Percentiles rank a stretch among this genome's conserved stretches.
phyloP scores from a whole-genome alignment of 2,888 invertebrate species.

The Hypsopygia costalis region DNA sequence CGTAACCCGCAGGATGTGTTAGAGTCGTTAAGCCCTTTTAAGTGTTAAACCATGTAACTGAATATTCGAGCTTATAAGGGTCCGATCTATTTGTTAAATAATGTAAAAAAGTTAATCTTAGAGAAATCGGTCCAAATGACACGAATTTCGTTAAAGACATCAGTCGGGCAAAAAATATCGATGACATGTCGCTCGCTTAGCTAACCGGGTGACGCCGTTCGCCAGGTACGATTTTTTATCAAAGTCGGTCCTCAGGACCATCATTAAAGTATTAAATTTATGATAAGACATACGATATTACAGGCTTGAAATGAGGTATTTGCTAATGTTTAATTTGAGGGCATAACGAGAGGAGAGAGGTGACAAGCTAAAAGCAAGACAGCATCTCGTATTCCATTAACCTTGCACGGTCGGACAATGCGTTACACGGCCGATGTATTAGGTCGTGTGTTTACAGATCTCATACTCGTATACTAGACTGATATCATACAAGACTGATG shows the following conservation, averaged over 20 bases:
- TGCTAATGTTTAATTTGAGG: slow-evolving; percentile 23
- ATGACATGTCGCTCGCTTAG: slow-evolving; percentile 64
- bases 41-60: slow-evolving; percentile 81
- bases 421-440: slow-evolving; percentile 6
- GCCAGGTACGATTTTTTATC: slow-evolving; percentile 62
- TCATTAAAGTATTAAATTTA: slow-evolving; percentile 76
- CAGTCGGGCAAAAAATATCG: slow-evolving; percentile 71
- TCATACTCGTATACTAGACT: too few species aligned
- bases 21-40: slow-evolving; percentile 81
- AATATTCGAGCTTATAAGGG: slow-evolving; percentile 77
- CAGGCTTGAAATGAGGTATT: slow-evolving; percentile 28
- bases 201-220: slow-evolving; percentile 55
- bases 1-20: slow-evolving; percentile 81
- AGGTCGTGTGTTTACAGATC: slow-evolving; percentile 6
- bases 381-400: slow-evolving; percentile 2
- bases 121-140: slow-evolving; percentile 77
- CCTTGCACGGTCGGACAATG: slow-evolving; percentile 7
- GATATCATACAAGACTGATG: neutral
- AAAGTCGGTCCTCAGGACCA: slow-evolving; percentile 52
- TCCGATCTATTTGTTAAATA: slow-evolving; percentile 79
- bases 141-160: slow-evolving; percentile 78
- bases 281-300: slow-evolving; percentile 52
- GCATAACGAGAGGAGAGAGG: neutral
- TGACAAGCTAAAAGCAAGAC: neutral
- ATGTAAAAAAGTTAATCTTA: slow-evolving; percentile 76